Conservation (phyloP, 1,140 invertebrate genomes). For the Meloidogyne hapla region DNA sequence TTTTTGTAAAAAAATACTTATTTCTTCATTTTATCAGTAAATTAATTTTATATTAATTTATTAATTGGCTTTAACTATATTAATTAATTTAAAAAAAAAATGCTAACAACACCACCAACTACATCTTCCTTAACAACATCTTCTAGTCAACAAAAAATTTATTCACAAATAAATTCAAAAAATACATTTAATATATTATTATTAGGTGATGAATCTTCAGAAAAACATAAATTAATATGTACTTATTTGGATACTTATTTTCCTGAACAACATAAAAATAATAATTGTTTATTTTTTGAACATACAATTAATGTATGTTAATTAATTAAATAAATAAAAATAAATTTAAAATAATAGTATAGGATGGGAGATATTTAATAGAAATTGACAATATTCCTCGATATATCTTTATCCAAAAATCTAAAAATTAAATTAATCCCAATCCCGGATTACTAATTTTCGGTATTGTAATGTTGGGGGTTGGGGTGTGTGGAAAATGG, state of each 20-base stretch:
- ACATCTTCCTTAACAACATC: no score
- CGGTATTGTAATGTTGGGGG: no score
- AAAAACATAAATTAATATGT: neutral
- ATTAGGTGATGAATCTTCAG: neutral
- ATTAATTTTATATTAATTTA: constrained; percentile 1
- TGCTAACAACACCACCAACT: no score
- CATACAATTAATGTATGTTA: neutral
- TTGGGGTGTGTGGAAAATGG: no score
- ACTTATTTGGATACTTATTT: neutral
- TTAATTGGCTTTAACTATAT: neutral
- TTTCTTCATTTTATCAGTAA: neutral
- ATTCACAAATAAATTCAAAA: neutral
- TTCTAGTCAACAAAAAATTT: neutral
- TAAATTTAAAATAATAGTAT: no score
- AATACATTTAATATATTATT: neutral
- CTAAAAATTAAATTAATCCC: no score
- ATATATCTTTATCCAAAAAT: no score
- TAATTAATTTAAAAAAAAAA: no score
- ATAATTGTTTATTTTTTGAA: neutral
- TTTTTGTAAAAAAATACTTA: neutral
- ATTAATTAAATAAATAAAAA: neutral
- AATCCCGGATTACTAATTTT: no score
- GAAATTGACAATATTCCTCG: no score
- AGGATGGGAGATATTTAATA: no score
- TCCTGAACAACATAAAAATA: constrained; percentile 2